phyloP scores from a whole-genome alignment of 2,888 invertebrate species.

The Megastigmus dorsalis region DNA sequence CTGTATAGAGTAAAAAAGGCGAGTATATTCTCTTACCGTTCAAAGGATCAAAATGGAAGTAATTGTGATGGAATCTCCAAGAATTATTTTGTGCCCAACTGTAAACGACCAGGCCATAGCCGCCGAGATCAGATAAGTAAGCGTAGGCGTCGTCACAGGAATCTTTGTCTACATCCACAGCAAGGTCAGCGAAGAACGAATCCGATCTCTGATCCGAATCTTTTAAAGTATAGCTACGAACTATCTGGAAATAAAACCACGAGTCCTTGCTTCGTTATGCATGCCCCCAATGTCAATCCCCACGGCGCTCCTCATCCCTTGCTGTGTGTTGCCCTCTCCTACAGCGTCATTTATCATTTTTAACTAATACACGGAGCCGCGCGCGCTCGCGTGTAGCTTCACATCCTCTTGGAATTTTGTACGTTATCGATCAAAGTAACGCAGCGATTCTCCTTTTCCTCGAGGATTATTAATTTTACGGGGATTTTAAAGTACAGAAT shows the following conservation, averaged over 20 bases:
- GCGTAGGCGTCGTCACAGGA: conserved; percentile 85
- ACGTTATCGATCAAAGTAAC: conserved; percentile 42
- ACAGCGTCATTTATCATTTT: conserved; percentile 46
- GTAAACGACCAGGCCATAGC: conserved; percentile 86
- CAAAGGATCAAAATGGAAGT: conserved; percentile 89
- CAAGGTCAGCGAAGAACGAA: conserved; percentile 87
- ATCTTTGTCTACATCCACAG: conserved; percentile 82
- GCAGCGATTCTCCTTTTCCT: background rate
- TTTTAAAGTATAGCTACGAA: conserved; percentile 83
- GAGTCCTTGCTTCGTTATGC: conserved; percentile 1
- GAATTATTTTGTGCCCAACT: conserved; percentile 84
- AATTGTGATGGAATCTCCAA: conserved; percentile 87
- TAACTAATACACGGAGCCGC: conserved; percentile 33
- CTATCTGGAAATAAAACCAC: conserved; percentile 61
- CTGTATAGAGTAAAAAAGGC: conserved; percentile 9
- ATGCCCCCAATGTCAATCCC: too few species aligned
- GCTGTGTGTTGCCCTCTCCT: too few species aligned
- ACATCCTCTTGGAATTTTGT: conserved; percentile 6
- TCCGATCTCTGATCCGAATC: conserved; percentile 81
- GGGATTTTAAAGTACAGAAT: background rate
- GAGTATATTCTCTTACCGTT: conserved; percentile 59
- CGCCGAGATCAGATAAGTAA: conserved; percentile 86
- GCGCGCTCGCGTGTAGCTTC: background rate
- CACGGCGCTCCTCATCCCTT: background rate
- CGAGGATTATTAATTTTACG: conserved; percentile 40